These are phyloP conservation scores for Zeus faber DNA, from an alignment of 2,113 vertebrate species.

Conservation along the genomic window DNA sequence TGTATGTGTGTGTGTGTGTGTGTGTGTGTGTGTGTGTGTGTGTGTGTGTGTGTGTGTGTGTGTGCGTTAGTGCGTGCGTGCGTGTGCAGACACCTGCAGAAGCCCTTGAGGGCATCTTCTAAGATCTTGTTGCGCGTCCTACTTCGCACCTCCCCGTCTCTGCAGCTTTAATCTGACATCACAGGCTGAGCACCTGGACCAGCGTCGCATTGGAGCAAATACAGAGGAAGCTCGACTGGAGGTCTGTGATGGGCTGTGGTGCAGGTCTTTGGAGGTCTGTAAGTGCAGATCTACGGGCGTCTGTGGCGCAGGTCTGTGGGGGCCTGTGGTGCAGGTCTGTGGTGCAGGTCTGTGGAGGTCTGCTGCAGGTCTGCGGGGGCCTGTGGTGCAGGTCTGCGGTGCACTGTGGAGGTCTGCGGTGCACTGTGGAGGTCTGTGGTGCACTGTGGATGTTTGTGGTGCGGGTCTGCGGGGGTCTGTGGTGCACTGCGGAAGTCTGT, in stretches of 20 bases:
- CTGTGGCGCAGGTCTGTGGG: slow-evolving; percentile 9
- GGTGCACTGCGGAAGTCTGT: no score
- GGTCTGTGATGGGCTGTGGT: slow-evolving; percentile 23
- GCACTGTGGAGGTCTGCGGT: no score
- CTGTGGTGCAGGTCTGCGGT: slow-evolving; percentile 7
- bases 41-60: background rate
- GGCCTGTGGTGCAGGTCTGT: slow-evolving; percentile 15
- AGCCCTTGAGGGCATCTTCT: slow-evolving; percentile 35
- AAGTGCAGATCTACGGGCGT: background rate
- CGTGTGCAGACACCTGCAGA: slow-evolving; percentile 40
- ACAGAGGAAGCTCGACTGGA: slow-evolving; percentile 32
- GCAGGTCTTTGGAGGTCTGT: slow-evolving; percentile 26
- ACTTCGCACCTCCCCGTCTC: slow-evolving; percentile 28
- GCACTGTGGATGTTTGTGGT: no score
- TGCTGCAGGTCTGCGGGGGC: no score
- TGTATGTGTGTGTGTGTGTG: slow-evolving; percentile 7
- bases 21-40: slow-evolving; percentile 9
- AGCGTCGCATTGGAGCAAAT: slow-evolving; percentile 38
- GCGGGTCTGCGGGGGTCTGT: no score
- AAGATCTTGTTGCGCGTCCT: slow-evolving; percentile 50
- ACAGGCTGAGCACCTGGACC: slow-evolving; percentile 47
- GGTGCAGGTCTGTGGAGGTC: slow-evolving; percentile 9
- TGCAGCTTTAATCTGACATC: slow-evolving; percentile 56
- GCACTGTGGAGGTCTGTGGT: no score
- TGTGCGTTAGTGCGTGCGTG: background rate